phyloP scores from a whole-genome alignment of 2,113 vertebrate species.

The Bufo bufo region DNA sequence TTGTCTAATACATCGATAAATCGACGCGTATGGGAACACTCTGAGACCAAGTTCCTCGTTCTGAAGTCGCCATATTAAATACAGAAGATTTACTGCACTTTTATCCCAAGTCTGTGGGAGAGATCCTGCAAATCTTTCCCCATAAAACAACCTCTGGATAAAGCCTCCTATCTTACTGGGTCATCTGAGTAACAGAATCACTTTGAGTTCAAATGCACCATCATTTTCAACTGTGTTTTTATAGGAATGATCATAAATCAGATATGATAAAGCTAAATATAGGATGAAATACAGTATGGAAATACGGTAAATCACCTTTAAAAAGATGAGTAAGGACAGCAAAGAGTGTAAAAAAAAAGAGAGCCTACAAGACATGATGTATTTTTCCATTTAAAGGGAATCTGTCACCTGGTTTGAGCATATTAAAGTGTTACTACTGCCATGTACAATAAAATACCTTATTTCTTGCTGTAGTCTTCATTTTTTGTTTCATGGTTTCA shows the following conservation, averaged over 20 bases:
- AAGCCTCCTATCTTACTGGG: not conserved
- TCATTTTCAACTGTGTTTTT: conserved; percentile 16
- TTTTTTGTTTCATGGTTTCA: too few relatives aligned
- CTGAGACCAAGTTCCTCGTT: not conserved
- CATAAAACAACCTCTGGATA: not conserved
- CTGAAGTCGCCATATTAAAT: not conserved
- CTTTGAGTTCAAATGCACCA: conserved; percentile 5
- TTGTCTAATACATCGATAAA: not conserved
- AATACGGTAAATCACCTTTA: conserved; percentile 17
- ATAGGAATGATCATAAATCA: conserved; percentile 11
- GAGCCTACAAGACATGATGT: not conserved
- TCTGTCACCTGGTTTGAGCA: too few relatives aligned
- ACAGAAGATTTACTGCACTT: not conserved
- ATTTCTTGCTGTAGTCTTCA: too few relatives aligned
- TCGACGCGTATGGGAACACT: not conserved
- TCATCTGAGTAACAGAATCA: not conserved
- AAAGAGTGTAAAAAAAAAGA: not conserved
- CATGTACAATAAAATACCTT: too few relatives aligned
- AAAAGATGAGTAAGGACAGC: not conserved
- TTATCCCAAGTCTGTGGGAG: not conserved
- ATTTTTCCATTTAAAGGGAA: not conserved
- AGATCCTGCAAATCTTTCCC: not conserved
- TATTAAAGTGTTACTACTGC: too few relatives aligned
- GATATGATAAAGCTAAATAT: not conserved
- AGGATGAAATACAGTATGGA: not conserved